Base-by-base conservation (phyloP, 2,797 vertebrate genomes). In the Iguana delicatissima region DNA sequence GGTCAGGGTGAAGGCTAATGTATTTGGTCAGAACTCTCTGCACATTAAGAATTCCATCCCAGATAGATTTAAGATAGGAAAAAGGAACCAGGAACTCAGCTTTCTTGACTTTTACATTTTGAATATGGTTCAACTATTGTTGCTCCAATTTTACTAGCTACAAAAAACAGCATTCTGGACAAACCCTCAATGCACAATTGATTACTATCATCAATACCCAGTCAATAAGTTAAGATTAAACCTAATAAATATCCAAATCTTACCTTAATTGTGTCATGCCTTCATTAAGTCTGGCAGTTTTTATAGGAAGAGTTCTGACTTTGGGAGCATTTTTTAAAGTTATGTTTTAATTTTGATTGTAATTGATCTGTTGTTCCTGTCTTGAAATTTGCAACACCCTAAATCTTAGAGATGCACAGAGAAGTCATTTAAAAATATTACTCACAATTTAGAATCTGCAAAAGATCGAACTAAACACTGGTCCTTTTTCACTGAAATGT, bases 391-490 rank as follows among this genome's bases (percentile, higher is more conserved):
- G 81, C 29, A 8, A 57, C n/a, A 87, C 2, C 35, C 29, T 50
- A 67, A 8, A 14, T 20, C 26, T 90, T n/a, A 59, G 6, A 46
- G n/a, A 80, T 26, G 18, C 26, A 42, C 26, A 73, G 67, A 64
- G 32, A 55, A 38, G n/a, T 67, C 32, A 26, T 50, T 35, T 83
- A 46, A 67, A 76, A 85, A 93, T 89, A 1, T 50, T 93, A 98
- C 99, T 99, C 95, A 99, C 99, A 99, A 99, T 97, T 99, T 99
- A 87, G 98, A 98, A 96, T 99, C 98, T 29, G 96, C 96, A 97
- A 99, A 99, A 46, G 98, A 99, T 91, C 99, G 96, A 96, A 99
- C 98, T 95, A 99, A 98, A 96, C 99, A 99, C 92, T 99, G 99
- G 95, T 99, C 99, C 97, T 98, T 99, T 97, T 99, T 99, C 97